Evolutionary conservation across 1,140 invertebrate genomes (phyloP).

Genomic region (Tetramorium alpestre): DNA sequence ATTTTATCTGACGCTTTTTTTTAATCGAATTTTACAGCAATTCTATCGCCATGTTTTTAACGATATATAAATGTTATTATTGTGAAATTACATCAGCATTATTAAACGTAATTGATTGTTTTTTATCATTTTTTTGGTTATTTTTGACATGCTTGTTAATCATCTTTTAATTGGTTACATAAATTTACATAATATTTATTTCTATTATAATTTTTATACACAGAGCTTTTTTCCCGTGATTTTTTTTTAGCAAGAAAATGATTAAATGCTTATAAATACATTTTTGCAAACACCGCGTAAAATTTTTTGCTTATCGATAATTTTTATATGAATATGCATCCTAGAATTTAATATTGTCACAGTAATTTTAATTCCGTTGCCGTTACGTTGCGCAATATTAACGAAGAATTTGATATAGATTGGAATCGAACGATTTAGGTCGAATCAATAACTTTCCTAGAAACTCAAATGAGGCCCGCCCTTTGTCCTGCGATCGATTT

Average conservation of each 20-base stretch:
- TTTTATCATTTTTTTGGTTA: not conserved
- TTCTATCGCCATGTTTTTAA: not conserved
- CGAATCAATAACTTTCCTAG: constrained; percentile 52
- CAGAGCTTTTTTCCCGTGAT: not conserved
- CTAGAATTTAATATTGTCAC: not conserved
- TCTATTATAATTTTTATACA: not conserved
- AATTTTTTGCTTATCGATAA: not conserved
- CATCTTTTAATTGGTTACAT: not conserved
- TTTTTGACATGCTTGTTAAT: not conserved
- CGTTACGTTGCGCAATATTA: not conserved
- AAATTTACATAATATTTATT: not conserved
- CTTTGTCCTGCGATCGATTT: constrained; percentile 58
- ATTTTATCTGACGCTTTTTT: not conserved
- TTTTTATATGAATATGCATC: not conserved
- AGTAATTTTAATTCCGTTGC: not conserved
- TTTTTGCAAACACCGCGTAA: not conserved
- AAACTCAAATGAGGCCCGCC: constrained; percentile 21
- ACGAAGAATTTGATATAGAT: not conserved
- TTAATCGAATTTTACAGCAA: not conserved
- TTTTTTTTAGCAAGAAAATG: not conserved
- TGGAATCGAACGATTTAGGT: constrained; percentile 15
- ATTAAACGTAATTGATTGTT: not conserved
- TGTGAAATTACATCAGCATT: not conserved
- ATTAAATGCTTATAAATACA: not conserved
- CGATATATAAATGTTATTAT: not conserved